Conservation (phyloP, 2,797 vertebrate species). For the Diceros bicornis region DNA sequence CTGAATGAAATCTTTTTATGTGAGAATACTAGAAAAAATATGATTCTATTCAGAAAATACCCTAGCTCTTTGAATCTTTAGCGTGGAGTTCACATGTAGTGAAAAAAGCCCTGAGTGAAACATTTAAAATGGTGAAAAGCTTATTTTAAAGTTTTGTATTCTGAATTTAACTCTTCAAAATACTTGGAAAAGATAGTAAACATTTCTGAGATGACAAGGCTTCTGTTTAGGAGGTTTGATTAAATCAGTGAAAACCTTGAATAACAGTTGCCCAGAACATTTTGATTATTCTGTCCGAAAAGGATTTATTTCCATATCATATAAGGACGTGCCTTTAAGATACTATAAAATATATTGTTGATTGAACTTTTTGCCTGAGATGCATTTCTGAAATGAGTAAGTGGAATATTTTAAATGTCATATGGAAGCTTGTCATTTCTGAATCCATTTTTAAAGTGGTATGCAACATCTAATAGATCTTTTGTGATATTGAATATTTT, state of each 20-base stretch:
- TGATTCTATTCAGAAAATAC: slow-evolving; percentile 43
- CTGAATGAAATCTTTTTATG: slow-evolving; percentile 81
- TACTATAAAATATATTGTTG: not conserved
- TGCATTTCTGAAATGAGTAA: slow-evolving; percentile 48
- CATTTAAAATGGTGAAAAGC: slow-evolving; percentile 42
- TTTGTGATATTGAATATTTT: slow-evolving; percentile 9
- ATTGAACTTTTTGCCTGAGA: not conserved
- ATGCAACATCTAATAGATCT: not conserved
- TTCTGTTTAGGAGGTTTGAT: slow-evolving; percentile 42
- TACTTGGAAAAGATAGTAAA: slow-evolving; percentile 45
- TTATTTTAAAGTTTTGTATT: not conserved
- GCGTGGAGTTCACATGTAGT: not conserved
- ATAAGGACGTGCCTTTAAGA: not conserved
- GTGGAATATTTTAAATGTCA: not conserved
- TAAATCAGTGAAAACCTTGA: not conserved
- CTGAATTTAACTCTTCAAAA: slow-evolving; percentile 52
- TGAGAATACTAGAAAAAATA: slow-evolving; percentile 43
- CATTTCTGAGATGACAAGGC: not conserved
- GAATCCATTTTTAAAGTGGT: slow-evolving; percentile 26
- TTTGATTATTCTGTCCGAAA: slow-evolving; percentile 40
- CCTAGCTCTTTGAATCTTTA: slow-evolving; percentile 34
- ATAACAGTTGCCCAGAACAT: not conserved
- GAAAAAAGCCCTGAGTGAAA: not conserved
- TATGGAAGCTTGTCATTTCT: not conserved
- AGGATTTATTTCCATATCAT: slow-evolving; percentile 28